Percentiles rank a stretch among this genome's conserved stretches.
Evolutionary conservation across 2,888 invertebrate genomes (phyloP).

Genomic region (Micropterix aruncella): DNA sequence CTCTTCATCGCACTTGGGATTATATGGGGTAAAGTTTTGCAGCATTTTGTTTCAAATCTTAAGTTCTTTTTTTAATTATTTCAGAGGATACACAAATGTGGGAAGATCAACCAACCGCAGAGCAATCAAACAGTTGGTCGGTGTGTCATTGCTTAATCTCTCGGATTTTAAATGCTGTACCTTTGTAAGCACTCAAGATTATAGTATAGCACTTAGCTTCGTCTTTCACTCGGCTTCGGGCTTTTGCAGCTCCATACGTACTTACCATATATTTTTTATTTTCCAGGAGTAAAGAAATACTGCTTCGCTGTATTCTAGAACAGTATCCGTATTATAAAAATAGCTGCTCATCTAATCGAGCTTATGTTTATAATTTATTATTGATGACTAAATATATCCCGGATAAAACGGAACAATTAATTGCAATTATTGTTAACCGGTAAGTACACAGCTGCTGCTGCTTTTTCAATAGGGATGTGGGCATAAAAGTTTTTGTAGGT

Average conservation of each 20-base stretch:
- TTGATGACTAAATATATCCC: slow-evolving; percentile 65
- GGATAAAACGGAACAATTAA: slow-evolving; percentile 48
- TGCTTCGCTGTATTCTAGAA: slow-evolving; percentile 47
- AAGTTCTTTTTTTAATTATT: too few relatives aligned
- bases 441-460: too few relatives aligned
- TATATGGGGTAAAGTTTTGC: too few relatives aligned
- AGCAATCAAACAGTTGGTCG: slow-evolving; percentile 39
- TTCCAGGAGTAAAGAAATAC: slow-evolving; percentile 54
- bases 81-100: slow-evolving; percentile 40
- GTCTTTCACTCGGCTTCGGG: too few relatives aligned
- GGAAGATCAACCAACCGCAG: slow-evolving; percentile 40
- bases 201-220: too few relatives aligned
- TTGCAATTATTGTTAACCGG: slow-evolving; percentile 65
- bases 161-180: slow-evolving; percentile 33
- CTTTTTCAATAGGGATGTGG: too few relatives aligned
- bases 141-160: slow-evolving; percentile 45
- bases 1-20: too few relatives aligned
- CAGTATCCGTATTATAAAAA: slow-evolving; percentile 68
- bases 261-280: too few relatives aligned
- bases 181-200: slow-evolving; percentile 25
- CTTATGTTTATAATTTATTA: slow-evolving; percentile 66
- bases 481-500: too few relatives aligned
- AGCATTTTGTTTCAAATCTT: too few relatives aligned
- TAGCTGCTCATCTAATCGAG: slow-evolving; percentile 50
- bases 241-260: too few relatives aligned